Evolutionary conservation across 2,113 vertebrate species (phyloP), one percentile per base, ranked within the genome.

Genomic region (Perca schrenkii): DNA sequence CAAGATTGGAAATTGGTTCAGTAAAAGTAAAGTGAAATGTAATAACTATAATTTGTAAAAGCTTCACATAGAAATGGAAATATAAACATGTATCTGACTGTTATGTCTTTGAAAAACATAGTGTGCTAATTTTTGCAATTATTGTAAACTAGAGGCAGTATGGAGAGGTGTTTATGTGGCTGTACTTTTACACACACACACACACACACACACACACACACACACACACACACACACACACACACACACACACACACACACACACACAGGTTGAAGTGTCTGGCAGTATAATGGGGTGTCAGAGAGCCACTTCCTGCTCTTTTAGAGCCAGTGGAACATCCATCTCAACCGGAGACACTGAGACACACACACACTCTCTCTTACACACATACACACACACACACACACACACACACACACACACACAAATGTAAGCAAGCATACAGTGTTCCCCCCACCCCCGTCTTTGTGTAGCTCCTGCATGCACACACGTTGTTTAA

Each of bases 241-340:
- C 66, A 74, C 62, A 64, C 50, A 54, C 65, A 57, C 53, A 66
- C 73, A 81, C 64, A 79, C 50, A 79, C 49, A 68, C 81, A 76
- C 61, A 69, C 79, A 85, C 79, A 84, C 69, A 76, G 83, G 87
- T 75, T 83, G 74, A 71, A 89, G 85, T 84, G 83, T 89, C 31
- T 82, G 81, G 61, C 80, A 56, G 87, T 86, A 80, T 88, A 88
- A 91, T 88, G 85, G 87, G 79, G 83, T 86, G 75, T 83, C 87
- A 88, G 54, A 67, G 80, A 79, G 83, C 83, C 81, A 90, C 93
- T 94, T 94, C 92, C 93, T 94, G 91, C 85, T 92, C 93, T 94
- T 94, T 94, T 91, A 94, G 74, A 84, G 81, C 85, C 40, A 43
- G 63, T 68, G 68, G 72, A 84, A 88, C 86, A 91, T 89, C 83